Percentiles rank a stretch among this genome's conserved stretches.
These are phyloP conservation scores for Gymnothorax javanicus DNA, from an alignment of 2,797 vertebrate species.

Conservation along the genomic window DNA sequence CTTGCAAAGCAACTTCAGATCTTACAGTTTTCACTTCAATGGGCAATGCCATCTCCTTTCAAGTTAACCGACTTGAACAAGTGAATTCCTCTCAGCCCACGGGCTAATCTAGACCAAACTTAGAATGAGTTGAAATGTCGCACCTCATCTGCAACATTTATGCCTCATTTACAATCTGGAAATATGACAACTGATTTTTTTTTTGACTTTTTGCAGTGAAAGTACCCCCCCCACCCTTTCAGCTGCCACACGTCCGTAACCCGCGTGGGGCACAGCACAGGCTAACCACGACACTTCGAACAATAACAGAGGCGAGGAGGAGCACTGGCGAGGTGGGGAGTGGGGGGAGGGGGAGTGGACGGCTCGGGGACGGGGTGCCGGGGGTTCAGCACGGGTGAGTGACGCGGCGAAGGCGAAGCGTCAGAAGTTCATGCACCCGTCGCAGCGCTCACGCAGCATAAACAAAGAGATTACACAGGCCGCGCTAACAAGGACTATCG, in stretches of 20 bases:
- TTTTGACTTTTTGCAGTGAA: too few species aligned
- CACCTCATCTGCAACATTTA: too few species aligned
- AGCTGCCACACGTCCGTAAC: background rate
- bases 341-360: background rate
- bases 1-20: too few species aligned
- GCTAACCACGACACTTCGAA: constrained; percentile 36
- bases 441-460: constrained; percentile 71
- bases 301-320: constrained; percentile 32
- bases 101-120: too few species aligned
- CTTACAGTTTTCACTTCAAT: too few species aligned
- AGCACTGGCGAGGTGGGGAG: background rate
- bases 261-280: background rate
- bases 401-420: constrained; percentile 67
- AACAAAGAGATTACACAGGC: constrained; percentile 84
- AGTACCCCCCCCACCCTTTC: background rate
- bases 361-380: constrained; percentile 57
- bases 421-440: constrained; percentile 73
- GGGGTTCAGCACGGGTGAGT: constrained; percentile 68
- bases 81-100: too few species aligned
- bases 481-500: constrained; percentile 86
- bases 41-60: too few species aligned
- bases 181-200: too few species aligned
- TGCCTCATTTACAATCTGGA: too few species aligned
- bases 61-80: too few species aligned
- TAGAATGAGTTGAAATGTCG: too few species aligned